phyloP scores from a whole-genome alignment of 2,888 invertebrate genomes.

The Dichetophora obliterata region DNA sequence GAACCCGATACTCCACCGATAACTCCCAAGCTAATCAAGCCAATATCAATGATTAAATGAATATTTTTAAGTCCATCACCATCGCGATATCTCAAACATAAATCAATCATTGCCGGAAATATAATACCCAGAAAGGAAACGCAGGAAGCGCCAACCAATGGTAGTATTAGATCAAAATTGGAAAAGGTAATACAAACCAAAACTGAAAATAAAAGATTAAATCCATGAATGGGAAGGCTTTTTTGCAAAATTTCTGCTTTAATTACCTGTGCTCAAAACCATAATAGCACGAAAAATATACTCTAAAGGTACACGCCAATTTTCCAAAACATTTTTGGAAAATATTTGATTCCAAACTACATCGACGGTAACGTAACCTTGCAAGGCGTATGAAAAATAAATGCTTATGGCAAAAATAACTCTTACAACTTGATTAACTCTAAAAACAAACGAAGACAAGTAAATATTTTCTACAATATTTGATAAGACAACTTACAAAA shows the following conservation, averaged over 20 bases:
- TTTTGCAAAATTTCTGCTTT: too few relatives aligned
- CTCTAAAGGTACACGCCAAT: constrained; percentile 69
- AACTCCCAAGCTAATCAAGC: constrained; percentile 44
- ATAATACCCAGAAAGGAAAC: constrained; percentile 89
- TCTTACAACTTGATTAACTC: constrained; percentile 82
- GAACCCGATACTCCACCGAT: constrained; percentile 41
- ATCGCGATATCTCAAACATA: constrained; percentile 77
- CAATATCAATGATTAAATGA: constrained; percentile 43
- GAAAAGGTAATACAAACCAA: constrained; percentile 74
- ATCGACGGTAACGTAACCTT: constrained; percentile 96
- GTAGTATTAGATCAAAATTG: constrained; percentile 88
- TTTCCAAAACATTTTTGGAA: constrained; percentile 43
- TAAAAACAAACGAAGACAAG: constrained; percentile 64
- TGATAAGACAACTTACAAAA: constrained; percentile 73
- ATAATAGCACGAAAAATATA: constrained; percentile 58
- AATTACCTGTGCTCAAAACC: constrained; percentile 69
- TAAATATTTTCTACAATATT: too few relatives aligned
- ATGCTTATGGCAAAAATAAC: constrained; percentile 86
- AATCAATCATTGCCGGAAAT: constrained; percentile 89
- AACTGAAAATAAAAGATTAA: too few relatives aligned
- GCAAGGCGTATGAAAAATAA: constrained; percentile 92
- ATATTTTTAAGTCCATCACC: constrained; percentile 52
- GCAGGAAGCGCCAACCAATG: constrained; percentile 91
- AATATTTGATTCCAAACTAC: constrained; percentile 81
- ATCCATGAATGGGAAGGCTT: too few relatives aligned